A percentile compares a stretch with the other conserved stretches of the same genome.
phyloP scores from a whole-genome alignment of 30 jellyfish, hydroid and myxozoan species.

The Rhopilema esculentum region DNA sequence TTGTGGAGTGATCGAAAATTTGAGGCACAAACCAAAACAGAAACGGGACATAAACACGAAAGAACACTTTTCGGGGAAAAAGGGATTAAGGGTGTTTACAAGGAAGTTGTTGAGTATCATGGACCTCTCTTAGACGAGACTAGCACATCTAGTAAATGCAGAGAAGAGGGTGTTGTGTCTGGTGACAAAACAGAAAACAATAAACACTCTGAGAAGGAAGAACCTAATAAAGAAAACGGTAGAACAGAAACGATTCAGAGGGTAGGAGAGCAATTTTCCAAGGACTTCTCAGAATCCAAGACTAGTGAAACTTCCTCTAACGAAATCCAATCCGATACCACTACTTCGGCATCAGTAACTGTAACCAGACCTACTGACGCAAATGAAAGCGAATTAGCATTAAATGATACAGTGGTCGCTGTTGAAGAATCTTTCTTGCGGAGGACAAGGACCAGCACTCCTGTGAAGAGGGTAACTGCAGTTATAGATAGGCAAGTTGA shows the following conservation, averaged over 20 bases:
- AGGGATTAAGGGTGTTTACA: constrained; percentile 19
- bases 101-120: constrained; percentile 13
- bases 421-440: constrained; percentile 13
- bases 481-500: not conserved
- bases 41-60: not conserved
- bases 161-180: not conserved
- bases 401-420: constrained; percentile 19
- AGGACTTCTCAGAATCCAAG: not conserved
- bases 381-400: not conserved
- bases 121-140: not conserved
- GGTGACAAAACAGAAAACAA: not conserved
- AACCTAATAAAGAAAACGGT: too few relatives aligned
- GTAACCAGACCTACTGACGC: not conserved
- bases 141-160: not conserved
- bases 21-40: not conserved
- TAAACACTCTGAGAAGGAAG: not conserved
- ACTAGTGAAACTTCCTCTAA: not conserved
- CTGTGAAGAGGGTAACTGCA: constrained; percentile 6
- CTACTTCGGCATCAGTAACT: not conserved
- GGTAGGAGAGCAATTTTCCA: not conserved
- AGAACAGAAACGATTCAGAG: too few relatives aligned
- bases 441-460: constrained; percentile 61
- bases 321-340: not conserved
- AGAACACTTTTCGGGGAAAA: not conserved
- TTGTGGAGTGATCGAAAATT: not conserved